Base-by-base conservation (phyloP, 2,113 vertebrate species). In the Tringa solitaria region DNA sequence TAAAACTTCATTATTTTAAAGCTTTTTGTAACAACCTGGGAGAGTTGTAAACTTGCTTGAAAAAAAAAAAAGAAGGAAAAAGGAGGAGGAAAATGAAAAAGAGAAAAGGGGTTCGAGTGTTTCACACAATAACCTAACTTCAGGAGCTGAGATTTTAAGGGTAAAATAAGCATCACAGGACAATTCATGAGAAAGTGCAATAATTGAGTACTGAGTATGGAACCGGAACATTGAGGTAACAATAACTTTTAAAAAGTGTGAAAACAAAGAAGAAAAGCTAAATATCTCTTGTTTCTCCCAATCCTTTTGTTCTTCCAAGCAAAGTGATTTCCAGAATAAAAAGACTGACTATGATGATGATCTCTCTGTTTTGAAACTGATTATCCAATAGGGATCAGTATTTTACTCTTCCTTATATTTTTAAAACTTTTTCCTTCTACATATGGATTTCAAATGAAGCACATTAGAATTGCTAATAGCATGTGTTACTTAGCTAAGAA, bases 401-500 rank as follows among this genome's bases (percentile, higher is more conserved):
- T 83, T 70, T 82, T 67, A 37, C 22, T 70, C 19, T 69, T 85
- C 23, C 33, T 56, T 93, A n/a, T 45, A 63, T 72, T 86, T 93
- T 27, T 13, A 78, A 79, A 95, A 95, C 48, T 76, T 93, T 86
- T 74, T 56, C 5, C 18, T 80, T 94, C 68, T 87, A 41, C 57
- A 73, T 73, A 61, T 63, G n/a, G 9, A 32, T 92, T 94, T 89
- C 57, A 90, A 94, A 88, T 68, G 53, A 96, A 95, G 13, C 30
- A 45, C 8, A 90, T 93, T 90, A 89, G 68, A 95, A 86, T 96
- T 95, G 82, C 73, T 90, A 94, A 96, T 68, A 73, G 67, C 24
- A 45, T 60, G 45, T 35, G 48, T 94, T 90, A 65, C 75, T 94
- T 86, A 92, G 83, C 73, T 95, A 59, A 96, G 89, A 93, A 77